Evolutionary conservation across 2,113 vertebrate species (phyloP).

Genomic region (Tachysurus fulvidraco): DNA sequence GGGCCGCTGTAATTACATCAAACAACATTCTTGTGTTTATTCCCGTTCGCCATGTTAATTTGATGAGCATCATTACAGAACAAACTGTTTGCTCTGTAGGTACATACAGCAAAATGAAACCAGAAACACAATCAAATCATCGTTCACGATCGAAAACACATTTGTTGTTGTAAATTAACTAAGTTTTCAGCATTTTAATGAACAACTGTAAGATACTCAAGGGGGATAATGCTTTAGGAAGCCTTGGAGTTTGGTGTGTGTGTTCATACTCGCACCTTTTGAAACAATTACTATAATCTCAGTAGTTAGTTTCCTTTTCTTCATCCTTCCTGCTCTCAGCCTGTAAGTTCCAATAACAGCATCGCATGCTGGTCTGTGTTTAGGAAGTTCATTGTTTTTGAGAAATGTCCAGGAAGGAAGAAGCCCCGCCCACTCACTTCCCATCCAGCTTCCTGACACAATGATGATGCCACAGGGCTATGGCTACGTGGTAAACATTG

Average conservation of each 20-base stretch:
- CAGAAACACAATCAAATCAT: too few relatives aligned
- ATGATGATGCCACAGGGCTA: conserved; percentile 56
- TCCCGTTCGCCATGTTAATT: neutral
- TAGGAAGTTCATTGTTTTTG: conserved; percentile 67
- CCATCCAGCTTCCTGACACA: conserved; percentile 58
- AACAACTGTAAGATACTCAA: neutral
- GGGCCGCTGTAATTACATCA: neutral
- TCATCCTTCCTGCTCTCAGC: conserved; percentile 14
- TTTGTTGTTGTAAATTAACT: neutral
- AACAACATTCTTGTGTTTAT: neutral
- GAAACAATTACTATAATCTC: conserved; percentile 28
- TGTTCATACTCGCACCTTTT: conserved; percentile 15
- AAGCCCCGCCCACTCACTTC: conserved; percentile 66
- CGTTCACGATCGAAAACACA: too few relatives aligned
- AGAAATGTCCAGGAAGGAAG: conserved; percentile 68
- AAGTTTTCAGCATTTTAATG: neutral
- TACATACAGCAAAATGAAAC: neutral
- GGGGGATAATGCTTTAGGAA: neutral
- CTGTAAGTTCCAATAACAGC: neutral
- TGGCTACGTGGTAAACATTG: conserved; percentile 66
- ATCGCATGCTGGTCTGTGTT: conserved; percentile 40
- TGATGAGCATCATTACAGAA: neutral
- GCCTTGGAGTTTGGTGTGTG: neutral
- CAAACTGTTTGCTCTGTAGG: neutral
- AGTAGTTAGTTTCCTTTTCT: conserved; percentile 38